Conservation (phyloP, 2,888 invertebrate species). For the Ischnura elegans region DNA sequence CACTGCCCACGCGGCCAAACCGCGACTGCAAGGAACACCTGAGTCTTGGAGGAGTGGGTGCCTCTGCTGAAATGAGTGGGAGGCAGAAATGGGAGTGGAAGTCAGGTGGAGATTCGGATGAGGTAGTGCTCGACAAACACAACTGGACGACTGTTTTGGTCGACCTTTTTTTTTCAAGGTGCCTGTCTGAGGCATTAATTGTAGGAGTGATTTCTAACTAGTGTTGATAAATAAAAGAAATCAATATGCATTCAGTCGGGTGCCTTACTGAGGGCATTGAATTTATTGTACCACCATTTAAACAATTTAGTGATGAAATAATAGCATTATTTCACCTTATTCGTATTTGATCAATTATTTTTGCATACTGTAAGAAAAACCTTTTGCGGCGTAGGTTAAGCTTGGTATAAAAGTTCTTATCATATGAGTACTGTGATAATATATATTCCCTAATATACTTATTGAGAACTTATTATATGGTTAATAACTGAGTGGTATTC, state of each 20-base stretch:
- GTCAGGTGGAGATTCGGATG: neutral
- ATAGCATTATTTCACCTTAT: too few species aligned
- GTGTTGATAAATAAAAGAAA: neutral
- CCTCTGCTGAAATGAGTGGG: neutral
- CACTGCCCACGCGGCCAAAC: conserved; percentile 7
- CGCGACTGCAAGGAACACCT: neutral
- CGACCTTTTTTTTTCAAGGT: neutral
- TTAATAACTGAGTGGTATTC: too few species aligned
- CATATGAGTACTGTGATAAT: too few species aligned
- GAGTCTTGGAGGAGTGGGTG: neutral
- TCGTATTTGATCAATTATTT: too few species aligned
- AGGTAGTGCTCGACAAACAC: neutral
- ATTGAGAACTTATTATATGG: too few species aligned
- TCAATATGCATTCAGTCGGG: neutral
- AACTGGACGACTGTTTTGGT: neutral
- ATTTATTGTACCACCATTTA: neutral
- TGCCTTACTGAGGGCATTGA: neutral
- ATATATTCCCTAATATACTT: too few species aligned
- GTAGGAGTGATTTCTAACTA: neutral
- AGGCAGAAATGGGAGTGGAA: too few species aligned
- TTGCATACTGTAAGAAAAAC: too few species aligned
- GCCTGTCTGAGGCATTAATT: neutral
- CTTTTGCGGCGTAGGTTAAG: too few species aligned
- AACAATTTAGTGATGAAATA: neutral
- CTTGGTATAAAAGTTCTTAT: too few species aligned